Evolutionary conservation across 1,140 invertebrate genomes (phyloP), one percentile per base, ranked within the genome.

Genomic region (Centruroides vittatus): DNA sequence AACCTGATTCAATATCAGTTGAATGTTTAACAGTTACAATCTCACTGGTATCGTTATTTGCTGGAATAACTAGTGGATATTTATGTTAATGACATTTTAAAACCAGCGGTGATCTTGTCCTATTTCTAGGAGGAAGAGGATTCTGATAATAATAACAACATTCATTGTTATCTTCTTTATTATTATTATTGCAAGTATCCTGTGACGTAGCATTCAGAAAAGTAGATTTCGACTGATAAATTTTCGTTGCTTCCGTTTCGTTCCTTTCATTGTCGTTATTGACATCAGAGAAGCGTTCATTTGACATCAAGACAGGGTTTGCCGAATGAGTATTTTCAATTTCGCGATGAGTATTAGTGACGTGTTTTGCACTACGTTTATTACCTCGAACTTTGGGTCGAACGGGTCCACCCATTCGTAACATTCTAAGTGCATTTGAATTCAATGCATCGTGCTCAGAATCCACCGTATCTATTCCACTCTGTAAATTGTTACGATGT

Each of bases 61-160:
- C 67, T 11, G 87, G 86, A 65, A 90, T 86, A 49, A 91, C 83
- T n/a, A 93, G 73, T 0, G 90, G 89, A 79, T 93, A 86, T 72
- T 90, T 92, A 52, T 89, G 76, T 58, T 89, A 85, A 72, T 90
- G 89, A 3, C 87, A 84, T 66, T 86, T 81, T 34, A 69, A 68
- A 61, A 79, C 80, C 3, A 80, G 78, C 11, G 82, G 71, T 7
- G 81, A 79, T 68, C 84, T 85, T 36, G 82, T 83, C 55, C 86
- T 78, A 69, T 92, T 87, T 65, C 88, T 78, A 0, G 89, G 89
- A 1, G 89, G 89, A 63, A 90, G 81, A 3, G 84, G 82, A 75
- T 69, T 69, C 3, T 52, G 55, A 23, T 69, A 65, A n/a, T n/a
- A n/a, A n/a, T n/a, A n/a, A n/a, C n/a, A n/a, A 54, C 66, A 64